Evolutionary conservation across 2,797 vertebrate species (phyloP), one percentile per base, ranked within the genome.

Genomic region (Malacoraja senta): DNA sequence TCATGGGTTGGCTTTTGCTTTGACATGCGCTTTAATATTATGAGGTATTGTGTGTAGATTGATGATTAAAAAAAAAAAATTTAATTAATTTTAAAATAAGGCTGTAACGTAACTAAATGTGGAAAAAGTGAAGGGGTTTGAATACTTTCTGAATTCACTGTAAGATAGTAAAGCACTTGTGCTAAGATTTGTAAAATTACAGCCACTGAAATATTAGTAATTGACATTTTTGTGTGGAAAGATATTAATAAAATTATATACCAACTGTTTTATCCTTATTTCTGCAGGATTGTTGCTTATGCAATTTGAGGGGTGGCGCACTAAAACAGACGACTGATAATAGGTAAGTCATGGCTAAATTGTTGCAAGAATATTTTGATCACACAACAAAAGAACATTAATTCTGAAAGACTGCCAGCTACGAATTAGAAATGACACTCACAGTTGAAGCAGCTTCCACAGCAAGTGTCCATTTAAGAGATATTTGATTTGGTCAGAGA

Each of bases 261-360:
- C 93, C 83, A 83, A 94, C 93, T 95, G 94, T 94, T 94, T 94
- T 95, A 53, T 95, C 96, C 94, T 95, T 96, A 95, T 95, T 95
- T 95, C 95, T 95, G 95, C 96, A 99, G 98, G 98, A 98, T 94
- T 99, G 98, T 95, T 98, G 98, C 96, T 97, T 99, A 24, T 99
- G 99, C 96, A 99, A 97, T 96, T 97, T 99, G 95, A 97, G 98
- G 97, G 99, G 99, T 84, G 99, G 99, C 93, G 99, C 98, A n/a
- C 97, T 99, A 94, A 99, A 99, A 95, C 96, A 97, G 96, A 99
- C 99, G 84, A 97, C 97, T 93, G 97, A 98, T 88, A 96, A 98
- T 95, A 98, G 97, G 99, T 99, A 96, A 98, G 97, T 96, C 93
- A 21, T 76, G 29, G 12, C 84, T 88, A 78, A 26, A 90, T 1